Conservation (phyloP, 2,113 vertebrate genomes). For the Loxodonta africana region DNA sequence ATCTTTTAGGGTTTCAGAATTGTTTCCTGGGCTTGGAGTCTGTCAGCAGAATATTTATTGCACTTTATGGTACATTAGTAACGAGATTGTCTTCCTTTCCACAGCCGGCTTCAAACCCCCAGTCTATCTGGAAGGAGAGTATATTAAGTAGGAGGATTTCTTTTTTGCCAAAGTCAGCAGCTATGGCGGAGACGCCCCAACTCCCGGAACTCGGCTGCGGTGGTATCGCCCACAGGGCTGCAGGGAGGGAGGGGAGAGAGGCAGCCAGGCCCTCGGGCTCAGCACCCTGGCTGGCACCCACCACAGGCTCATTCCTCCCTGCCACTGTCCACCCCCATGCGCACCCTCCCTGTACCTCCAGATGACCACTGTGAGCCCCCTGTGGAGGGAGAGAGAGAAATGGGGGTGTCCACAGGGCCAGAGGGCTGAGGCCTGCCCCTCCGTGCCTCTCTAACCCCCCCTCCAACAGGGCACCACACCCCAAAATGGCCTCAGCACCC, state of each 20-base stretch:
- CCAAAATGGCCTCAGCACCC: neutral
- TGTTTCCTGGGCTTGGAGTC: conserved; percentile 47
- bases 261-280: neutral
- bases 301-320: rapidly evolving
- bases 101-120: conserved; percentile 51
- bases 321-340: rapidly evolving
- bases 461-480: neutral
- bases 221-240: neutral
- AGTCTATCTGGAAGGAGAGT: conserved; percentile 46
- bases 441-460: neutral
- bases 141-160: conserved; percentile 69
- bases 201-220: neutral
- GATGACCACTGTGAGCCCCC: conserved; percentile 64
- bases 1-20: conserved; percentile 40
- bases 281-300: neutral
- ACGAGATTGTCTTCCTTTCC: conserved; percentile 76
- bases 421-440: conserved; percentile 26
- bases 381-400: conserved; percentile 47
- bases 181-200: conserved; percentile 3
- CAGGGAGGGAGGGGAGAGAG: neutral
- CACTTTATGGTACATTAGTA: conserved; percentile 79
- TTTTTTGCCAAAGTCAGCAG: conserved; percentile 81
- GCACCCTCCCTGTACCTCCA: conserved; percentile 51
- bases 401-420: neutral
- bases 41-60: conserved; percentile 79